Evolutionary conservation across 2,888 invertebrate species (phyloP), one percentile per base, ranked within the genome.

Genomic region (Megalurothrips usitatus): DNA sequence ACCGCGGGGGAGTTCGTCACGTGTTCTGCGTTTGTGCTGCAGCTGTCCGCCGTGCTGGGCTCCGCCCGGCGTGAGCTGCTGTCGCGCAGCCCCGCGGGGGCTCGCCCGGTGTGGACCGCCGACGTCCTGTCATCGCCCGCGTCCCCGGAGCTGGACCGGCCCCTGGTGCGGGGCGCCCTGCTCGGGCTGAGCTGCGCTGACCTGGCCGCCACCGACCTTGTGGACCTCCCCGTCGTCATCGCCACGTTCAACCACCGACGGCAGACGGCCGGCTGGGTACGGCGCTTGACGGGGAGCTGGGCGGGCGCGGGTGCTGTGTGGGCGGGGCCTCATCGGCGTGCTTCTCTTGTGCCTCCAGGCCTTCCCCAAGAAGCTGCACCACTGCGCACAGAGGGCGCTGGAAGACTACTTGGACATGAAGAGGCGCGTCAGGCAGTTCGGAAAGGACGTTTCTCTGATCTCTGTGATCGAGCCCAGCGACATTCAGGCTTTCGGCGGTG

Each of bases 341-440:
- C 52, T 52, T 17, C 19, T 58, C 58, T 58, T n/a, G 19, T 58
- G 0, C 11, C 17, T 28, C 19, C 80, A 81, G 83, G 28, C 34
- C 26, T 83, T 83, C 48, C 82, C 83, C n/a, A 83, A 83, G 81
- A 43, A 80, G n/a, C 79, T 83, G 63, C 83, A 83, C 80, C 82
- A 81, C 49, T 83, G 83, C 58, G 52, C 23, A 19, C 82, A 82
- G 63, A 43, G 79, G 34, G 80, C 82, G 49, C 43, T 82, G 17
- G 63, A 81, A 28, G 43, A 81, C 1, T 83, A 83, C 79, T 23
- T 81, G 19, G 63, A 78, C 58, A 78, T 81, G 79, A 82, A 82
- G 47, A 34, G 78, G 23, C 43, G 58, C n/a, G 28, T 82, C 43
- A 17, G 78, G 26, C 49, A 63, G 8, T 75, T 26, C 26, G 6